phyloP scores from a whole-genome alignment of 2,888 invertebrate genomes.

The Synergus laeviventris region DNA sequence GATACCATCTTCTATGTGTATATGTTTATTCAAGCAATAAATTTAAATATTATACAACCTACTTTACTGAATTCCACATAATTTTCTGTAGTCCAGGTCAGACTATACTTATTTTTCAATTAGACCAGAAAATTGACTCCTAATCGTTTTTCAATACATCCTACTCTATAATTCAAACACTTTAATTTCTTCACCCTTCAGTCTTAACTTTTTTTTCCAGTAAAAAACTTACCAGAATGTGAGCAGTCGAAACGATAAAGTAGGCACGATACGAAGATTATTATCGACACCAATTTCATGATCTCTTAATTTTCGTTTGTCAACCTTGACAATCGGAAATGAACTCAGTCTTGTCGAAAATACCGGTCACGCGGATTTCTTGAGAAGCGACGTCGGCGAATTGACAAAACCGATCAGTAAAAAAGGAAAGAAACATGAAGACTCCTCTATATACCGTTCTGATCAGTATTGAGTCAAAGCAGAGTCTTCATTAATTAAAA shows the following conservation, averaged over 20 bases:
- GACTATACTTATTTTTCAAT: background rate
- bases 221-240: slow-evolving; percentile 28
- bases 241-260: background rate
- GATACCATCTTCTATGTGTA: background rate
- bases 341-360: background rate
- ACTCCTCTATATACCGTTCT: background rate
- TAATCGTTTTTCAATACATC: slow-evolving; percentile 21
- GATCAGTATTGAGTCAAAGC: background rate
- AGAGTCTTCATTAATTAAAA: background rate
- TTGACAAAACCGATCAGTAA: slow-evolving; percentile 11
- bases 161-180: slow-evolving; percentile 6
- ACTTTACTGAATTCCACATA: too few relatives aligned
- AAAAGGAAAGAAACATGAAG: background rate
- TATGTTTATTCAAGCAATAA: background rate
- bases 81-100: too few relatives aligned
- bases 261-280: slow-evolving; percentile 26
- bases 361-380: slow-evolving; percentile 31
- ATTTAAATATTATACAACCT: too few relatives aligned
- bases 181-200: background rate
- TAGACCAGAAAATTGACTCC: background rate
- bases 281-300: slow-evolving; percentile 12
- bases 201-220: background rate
- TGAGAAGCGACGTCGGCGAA: background rate
- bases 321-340: slow-evolving; percentile 6
- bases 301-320: background rate